These are phyloP conservation scores for Melospiza melodia DNA, from an alignment of 2,113 vertebrate genomes.

Conservation along the genomic window DNA sequence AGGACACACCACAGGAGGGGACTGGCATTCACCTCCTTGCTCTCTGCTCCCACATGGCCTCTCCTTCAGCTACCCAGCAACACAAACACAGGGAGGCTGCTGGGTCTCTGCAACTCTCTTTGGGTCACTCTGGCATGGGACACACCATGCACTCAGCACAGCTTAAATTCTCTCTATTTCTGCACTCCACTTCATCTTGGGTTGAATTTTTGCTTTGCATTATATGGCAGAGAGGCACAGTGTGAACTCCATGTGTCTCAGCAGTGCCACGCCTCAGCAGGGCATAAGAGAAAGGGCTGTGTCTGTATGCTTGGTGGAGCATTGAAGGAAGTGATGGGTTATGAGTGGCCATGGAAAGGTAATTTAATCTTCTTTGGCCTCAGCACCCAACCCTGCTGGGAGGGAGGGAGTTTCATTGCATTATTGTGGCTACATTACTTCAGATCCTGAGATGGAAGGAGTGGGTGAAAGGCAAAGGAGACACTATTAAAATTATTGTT, in stretches of 20 bases:
- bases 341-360: neutral
- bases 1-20: neutral
- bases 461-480: slow-evolving; percentile 25
- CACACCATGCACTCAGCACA: neutral
- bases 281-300: neutral
- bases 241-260: neutral
- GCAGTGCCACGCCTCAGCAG: neutral
- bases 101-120: neutral
- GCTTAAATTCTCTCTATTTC: neutral
- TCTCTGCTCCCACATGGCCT: neutral
- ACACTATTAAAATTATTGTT: neutral
- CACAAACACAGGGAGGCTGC: neutral
- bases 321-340: neutral
- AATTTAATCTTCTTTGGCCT: slow-evolving; percentile 3
- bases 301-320: neutral
- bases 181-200: neutral
- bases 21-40: neutral
- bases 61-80: neutral
- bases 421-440: slow-evolving; percentile 21
- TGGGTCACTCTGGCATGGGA: fast-evolving
- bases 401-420: neutral
- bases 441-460: neutral
- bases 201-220: neutral
- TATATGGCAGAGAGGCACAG: neutral
- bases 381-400: neutral